Evolutionary conservation across 2,113 vertebrate genomes (phyloP).

Genomic region (Herpetotheres cachinnans): DNA sequence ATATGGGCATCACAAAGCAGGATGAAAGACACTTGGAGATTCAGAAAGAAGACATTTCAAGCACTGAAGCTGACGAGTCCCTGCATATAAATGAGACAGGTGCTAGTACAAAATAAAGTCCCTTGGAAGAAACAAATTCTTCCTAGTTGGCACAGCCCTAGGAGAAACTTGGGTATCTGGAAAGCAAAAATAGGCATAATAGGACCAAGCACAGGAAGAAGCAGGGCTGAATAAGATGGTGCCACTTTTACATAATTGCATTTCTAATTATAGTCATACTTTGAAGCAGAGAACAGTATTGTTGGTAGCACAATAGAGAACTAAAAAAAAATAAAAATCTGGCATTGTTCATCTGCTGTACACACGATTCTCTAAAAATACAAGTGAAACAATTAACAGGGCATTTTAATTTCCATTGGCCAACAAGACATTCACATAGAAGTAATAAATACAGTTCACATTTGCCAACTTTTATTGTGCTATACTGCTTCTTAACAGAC

Average conservation of each 20-base stretch:
- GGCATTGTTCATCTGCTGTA: constrained; percentile 38
- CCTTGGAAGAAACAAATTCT: background rate
- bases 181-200: constrained; percentile 5
- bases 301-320: constrained; percentile 39
- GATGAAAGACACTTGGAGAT: background rate
- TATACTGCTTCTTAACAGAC: background rate
- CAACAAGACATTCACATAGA: background rate
- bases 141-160: background rate
- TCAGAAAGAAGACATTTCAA: background rate
- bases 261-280: constrained; percentile 51
- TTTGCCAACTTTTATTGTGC: background rate
- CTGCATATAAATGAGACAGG: background rate
- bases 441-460: constrained; percentile 14
- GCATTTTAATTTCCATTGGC: constrained; percentile 37
- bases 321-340: background rate
- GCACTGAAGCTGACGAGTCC: background rate
- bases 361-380: constrained; percentile 7
- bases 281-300: constrained; percentile 17
- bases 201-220: background rate
- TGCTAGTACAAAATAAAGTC: background rate
- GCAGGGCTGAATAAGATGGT: constrained; percentile 4
- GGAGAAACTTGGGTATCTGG: background rate
- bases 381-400: constrained; percentile 37
- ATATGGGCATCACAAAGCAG: background rate
- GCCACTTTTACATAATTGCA: constrained; percentile 19